Evolutionary conservation across 2,113 vertebrate species (phyloP).

Genomic region (Aspiorhynchus laticeps): DNA sequence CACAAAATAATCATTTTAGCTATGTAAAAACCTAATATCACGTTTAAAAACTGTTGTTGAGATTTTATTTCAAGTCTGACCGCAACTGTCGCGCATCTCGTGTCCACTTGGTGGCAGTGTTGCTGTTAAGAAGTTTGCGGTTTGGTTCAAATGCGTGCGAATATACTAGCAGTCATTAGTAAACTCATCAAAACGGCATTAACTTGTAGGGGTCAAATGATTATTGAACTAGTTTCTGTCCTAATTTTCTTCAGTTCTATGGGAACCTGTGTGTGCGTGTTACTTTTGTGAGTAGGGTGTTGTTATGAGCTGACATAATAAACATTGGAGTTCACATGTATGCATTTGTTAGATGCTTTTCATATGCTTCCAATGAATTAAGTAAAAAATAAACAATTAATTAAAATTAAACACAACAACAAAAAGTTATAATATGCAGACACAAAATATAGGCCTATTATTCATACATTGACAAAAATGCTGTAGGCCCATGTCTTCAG

Average conservation of each 20-base stretch:
- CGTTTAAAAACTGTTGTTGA: neutral
- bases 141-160: neutral
- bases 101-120: slow-evolving; percentile 53
- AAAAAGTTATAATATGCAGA: neutral
- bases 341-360: neutral
- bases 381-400: neutral
- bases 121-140: neutral
- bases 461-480: neutral
- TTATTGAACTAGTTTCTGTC: neutral
- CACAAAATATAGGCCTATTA: neutral
- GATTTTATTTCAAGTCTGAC: neutral
- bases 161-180: neutral
- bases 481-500: neutral
- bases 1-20: neutral
- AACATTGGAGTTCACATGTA: neutral
- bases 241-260: neutral
- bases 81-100: neutral
- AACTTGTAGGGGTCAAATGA: neutral
- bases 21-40: neutral
- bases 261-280: neutral
- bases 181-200: neutral
- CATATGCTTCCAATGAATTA: neutral
- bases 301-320: neutral
- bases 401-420: neutral
- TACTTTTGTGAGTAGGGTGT: neutral